Base-by-base conservation (phyloP, 2,113 vertebrate genomes). In the Cyanistes caeruleus region DNA sequence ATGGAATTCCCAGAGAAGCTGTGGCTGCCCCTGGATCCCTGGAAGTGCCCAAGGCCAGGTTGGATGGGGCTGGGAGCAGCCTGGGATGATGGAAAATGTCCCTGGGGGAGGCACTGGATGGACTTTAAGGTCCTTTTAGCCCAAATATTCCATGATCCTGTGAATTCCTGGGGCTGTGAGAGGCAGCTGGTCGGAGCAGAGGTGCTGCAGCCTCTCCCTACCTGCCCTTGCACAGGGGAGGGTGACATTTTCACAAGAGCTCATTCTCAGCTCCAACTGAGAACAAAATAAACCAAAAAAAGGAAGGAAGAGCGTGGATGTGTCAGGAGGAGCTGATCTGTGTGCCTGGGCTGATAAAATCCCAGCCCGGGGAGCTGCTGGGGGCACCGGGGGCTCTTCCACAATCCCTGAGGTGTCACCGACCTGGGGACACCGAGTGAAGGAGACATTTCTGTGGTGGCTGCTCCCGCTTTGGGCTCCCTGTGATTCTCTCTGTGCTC, bases 351-450 rank as follows among this genome's bases (percentile, higher is more conserved):
- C 35, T 35, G 19, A 28, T 31, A 2, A 73, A 49, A 77, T 41
- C 52, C 16, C 6, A 4, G 5, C 53, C 31, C 0, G 2, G 0
- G 20, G 55, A 48, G 55, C 39, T 59, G 60, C 76, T 22, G 39
- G 19, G 39, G 41, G 51, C n/a, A 5, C 9, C 6, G 4, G 51
- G 49, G 78, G 39, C 2, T 10, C 28, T 25, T 5, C 11, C 21
- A 14, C 23, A 9, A 0, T 3, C 28, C 27, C 46, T 14, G 56
- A 41, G 46, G 30, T 48, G 8, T 0, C 33, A 28, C 18, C 1
- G 3, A 3, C 48, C 5, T 5, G 1, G 13, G 43, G 58, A 44
- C 16, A 13, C 0, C 1, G 15, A 33, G 22, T 4, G 11, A 27
- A 30, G 6, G 31, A 69, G 30, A 48, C 2, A 10, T 33, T 35